Percentiles rank a stretch among this genome's conserved stretches.
Conservation (phyloP, 2,888 invertebrate genomes). For the Dichetophora obliterata region DNA sequence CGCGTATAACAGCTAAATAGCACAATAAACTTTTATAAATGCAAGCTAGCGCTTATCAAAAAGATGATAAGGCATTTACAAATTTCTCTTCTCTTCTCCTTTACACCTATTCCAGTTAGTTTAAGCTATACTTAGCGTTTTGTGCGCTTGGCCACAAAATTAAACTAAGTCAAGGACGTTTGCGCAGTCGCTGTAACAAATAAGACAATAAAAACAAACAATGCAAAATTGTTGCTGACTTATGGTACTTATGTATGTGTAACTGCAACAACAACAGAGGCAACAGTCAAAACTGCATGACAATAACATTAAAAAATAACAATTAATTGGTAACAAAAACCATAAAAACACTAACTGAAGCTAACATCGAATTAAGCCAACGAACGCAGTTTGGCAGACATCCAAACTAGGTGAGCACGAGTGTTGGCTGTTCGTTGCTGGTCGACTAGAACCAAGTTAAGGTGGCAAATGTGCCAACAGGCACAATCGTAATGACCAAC, state of each 20-base stretch:
- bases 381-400: neutral
- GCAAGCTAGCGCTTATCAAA: conserved; percentile 1
- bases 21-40: neutral
- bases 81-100: neutral
- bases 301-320: neutral
- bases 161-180: conserved; percentile 49
- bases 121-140: neutral
- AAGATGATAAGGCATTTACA: neutral
- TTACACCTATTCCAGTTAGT: neutral
- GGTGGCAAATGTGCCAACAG: neutral
- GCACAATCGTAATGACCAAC: too few species aligned
- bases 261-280: neutral
- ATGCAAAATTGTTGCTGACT: conserved; percentile 5
- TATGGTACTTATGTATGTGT: neutral
- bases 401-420: neutral
- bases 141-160: conserved; percentile 14
- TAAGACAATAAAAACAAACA: conserved; percentile 8
- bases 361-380: neutral
- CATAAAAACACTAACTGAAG: neutral
- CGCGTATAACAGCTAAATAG: neutral
- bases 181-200: conserved; percentile 18
- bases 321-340: neutral
- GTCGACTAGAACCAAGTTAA: neutral
- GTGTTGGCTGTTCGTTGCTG: neutral
- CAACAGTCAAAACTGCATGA: neutral